These are phyloP conservation scores for Paracyclopina nana DNA, from an alignment of 1,140 invertebrate species.

Conservation along the genomic window DNA sequence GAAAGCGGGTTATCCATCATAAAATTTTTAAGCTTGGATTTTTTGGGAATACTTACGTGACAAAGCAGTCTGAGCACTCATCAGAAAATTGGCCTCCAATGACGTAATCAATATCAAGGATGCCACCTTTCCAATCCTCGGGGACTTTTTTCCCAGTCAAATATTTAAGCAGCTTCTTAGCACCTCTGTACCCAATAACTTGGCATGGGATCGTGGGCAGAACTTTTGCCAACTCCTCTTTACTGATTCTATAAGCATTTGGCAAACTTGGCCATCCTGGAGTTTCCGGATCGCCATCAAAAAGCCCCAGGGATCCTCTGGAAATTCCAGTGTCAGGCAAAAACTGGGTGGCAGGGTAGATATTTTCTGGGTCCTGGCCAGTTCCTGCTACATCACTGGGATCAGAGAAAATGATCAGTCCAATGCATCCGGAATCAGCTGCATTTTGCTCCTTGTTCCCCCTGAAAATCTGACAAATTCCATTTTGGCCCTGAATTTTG, in stretches of 20 bases:
- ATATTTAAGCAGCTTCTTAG: slow-evolving; percentile 19
- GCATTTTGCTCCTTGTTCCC: slow-evolving; percentile 27
- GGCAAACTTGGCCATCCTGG: slow-evolving; percentile 23
- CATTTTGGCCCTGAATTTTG: neutral
- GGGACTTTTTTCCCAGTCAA: slow-evolving; percentile 25
- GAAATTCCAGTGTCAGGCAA: slow-evolving; percentile 29
- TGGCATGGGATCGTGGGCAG: slow-evolving; percentile 21
- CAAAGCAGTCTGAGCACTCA: too few relatives aligned
- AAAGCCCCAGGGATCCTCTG: slow-evolving; percentile 25
- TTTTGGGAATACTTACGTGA: neutral
- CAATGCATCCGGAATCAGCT: slow-evolving; percentile 18
- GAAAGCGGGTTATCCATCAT: neutral
- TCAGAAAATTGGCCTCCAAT: too few relatives aligned
- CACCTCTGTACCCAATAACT: slow-evolving; percentile 21
- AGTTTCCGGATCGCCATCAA: slow-evolving; percentile 31
- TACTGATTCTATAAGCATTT: neutral
- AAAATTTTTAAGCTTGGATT: neutral
- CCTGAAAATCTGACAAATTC: slow-evolving; percentile 25
- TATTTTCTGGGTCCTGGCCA: neutral
- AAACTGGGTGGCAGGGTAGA: slow-evolving; percentile 30
- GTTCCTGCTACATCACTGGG: slow-evolving; percentile 5
- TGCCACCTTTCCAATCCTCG: slow-evolving; percentile 27
- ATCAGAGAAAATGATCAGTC: slow-evolving; percentile 19
- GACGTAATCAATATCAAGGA: neutral
- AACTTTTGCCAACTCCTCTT: neutral